Conservation (phyloP, 2,797 vertebrate species). For the Hemitrygon akajei region DNA sequence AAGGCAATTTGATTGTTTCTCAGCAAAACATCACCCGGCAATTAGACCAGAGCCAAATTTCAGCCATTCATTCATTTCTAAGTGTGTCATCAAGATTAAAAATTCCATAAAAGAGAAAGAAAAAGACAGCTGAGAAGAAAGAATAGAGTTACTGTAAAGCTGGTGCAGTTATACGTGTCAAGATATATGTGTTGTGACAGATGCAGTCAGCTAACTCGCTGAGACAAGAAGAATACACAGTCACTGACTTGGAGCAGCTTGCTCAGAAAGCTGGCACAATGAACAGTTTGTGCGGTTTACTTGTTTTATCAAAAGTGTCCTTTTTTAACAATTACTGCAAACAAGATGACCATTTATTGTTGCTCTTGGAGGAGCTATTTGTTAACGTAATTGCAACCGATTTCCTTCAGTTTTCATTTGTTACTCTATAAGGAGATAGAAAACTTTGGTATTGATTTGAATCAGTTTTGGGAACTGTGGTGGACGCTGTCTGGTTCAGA, state of each 20-base stretch:
- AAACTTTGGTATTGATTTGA: not conserved
- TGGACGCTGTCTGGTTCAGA: too few relatives aligned
- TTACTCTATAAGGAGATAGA: not conserved
- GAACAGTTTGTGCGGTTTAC: not conserved
- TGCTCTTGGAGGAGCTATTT: not conserved
- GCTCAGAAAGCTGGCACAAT: not conserved
- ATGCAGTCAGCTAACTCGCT: slow-evolving; percentile 3
- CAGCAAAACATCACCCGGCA: not conserved
- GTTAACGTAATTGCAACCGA: not conserved
- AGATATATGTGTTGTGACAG: slow-evolving; percentile 27
- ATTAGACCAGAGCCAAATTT: slow-evolving; percentile 8
- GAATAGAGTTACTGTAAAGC: slow-evolving; percentile 19
- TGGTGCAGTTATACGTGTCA: not conserved
- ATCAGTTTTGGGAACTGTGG: not conserved
- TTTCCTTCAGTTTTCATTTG: not conserved
- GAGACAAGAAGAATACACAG: not conserved
- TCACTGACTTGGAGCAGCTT: not conserved
- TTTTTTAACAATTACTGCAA: not conserved
- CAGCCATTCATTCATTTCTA: not conserved
- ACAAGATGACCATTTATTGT: not conserved
- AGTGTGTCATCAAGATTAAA: not conserved
- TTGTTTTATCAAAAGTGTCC: not conserved
- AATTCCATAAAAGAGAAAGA: not conserved
- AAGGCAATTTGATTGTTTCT: not conserved
- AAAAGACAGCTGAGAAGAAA: not conserved